Conservation (phyloP, 2,113 vertebrate species). For the Perca schrenkii region DNA sequence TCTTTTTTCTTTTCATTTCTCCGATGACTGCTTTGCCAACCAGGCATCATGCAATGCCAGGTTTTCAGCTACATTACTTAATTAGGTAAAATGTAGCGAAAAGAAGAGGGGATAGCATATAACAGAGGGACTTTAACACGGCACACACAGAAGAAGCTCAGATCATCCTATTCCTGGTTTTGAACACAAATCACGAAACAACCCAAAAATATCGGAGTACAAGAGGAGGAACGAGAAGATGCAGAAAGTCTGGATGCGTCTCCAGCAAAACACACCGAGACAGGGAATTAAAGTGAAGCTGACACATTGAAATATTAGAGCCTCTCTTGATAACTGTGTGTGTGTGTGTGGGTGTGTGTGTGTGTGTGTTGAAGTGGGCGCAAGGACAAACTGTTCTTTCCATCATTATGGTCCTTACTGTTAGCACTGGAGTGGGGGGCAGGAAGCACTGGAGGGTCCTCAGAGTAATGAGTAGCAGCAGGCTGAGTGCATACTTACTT, state of each 20-base stretch:
- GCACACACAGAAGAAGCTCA: neutral
- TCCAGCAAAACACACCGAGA: slow-evolving; percentile 1
- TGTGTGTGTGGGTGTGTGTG: slow-evolving; percentile 25
- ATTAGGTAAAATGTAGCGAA: slow-evolving; percentile 27
- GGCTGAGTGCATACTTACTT: slow-evolving; percentile 72
- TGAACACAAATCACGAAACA: slow-evolving; percentile 20
- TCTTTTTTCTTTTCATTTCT: slow-evolving; percentile 30
- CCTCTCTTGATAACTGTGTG: neutral
- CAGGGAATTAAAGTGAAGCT: slow-evolving; percentile 40
- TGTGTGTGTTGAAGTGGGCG: slow-evolving; percentile 29
- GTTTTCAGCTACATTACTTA: slow-evolving; percentile 33
- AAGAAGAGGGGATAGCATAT: neutral
- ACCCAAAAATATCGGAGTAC: slow-evolving; percentile 6
- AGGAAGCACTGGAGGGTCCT: slow-evolving; percentile 72
- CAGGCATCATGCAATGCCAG: slow-evolving; percentile 6
- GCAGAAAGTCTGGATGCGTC: slow-evolving; percentile 2
- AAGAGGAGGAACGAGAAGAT: slow-evolving; percentile 10
- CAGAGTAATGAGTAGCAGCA: slow-evolving; percentile 70
- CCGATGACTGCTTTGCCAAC: slow-evolving; percentile 38
- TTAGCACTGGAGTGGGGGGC: slow-evolving; percentile 59
- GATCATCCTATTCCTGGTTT: slow-evolving; percentile 23
- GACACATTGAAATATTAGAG: slow-evolving; percentile 53
- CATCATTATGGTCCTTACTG: slow-evolving; percentile 54
- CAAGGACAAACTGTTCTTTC: slow-evolving; percentile 62
- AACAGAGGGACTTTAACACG: slow-evolving; percentile 16